These are phyloP conservation scores for Hormaphis cornu DNA, from an alignment of 1,140 invertebrate genomes.

Conservation along the genomic window DNA sequence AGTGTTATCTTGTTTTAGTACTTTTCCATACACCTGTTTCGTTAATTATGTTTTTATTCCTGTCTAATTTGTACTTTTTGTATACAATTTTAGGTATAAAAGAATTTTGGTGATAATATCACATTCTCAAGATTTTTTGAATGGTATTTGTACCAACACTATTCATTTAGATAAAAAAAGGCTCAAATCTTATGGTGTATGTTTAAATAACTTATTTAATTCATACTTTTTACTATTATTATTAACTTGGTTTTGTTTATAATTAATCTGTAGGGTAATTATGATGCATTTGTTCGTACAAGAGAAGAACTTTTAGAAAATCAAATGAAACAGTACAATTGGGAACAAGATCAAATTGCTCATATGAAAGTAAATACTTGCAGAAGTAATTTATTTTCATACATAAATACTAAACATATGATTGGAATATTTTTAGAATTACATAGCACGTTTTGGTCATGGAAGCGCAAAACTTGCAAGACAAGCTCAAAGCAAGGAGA, in stretches of 20 bases:
- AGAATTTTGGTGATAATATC: slow-evolving; percentile 97
- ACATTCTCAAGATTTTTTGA: slow-evolving; percentile 99
- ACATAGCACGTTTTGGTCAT: slow-evolving; percentile 98
- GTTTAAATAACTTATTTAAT: slow-evolving; percentile 36
- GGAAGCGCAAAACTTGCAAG: slow-evolving; percentile 95
- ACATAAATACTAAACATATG: too few relatives aligned
- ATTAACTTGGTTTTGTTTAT: too few relatives aligned
- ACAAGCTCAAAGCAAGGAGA: slow-evolving; percentile 98
- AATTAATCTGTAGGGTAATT: slow-evolving; percentile 59
- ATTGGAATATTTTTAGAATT: slow-evolving; percentile 76
- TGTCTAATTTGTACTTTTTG: too few relatives aligned
- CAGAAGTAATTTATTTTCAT: too few relatives aligned
- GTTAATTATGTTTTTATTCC: too few relatives aligned
- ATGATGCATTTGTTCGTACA: slow-evolving; percentile 89
- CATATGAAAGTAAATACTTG: slow-evolving; percentile 88
- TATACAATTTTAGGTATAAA: slow-evolving; percentile 63
- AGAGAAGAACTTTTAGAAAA: slow-evolving; percentile 92
- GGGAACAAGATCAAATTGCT: slow-evolving; percentile 98
- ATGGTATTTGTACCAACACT: slow-evolving; percentile 98
- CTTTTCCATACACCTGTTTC: too few relatives aligned
- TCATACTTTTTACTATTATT: not conserved
- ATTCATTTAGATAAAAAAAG: slow-evolving; percentile 90
- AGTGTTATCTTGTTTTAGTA: too few relatives aligned
- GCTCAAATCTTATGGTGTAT: slow-evolving; percentile 88
- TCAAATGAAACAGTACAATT: slow-evolving; percentile 98